Conservation (phyloP, 2,797 vertebrate species). For the Sciurus vulgaris region DNA sequence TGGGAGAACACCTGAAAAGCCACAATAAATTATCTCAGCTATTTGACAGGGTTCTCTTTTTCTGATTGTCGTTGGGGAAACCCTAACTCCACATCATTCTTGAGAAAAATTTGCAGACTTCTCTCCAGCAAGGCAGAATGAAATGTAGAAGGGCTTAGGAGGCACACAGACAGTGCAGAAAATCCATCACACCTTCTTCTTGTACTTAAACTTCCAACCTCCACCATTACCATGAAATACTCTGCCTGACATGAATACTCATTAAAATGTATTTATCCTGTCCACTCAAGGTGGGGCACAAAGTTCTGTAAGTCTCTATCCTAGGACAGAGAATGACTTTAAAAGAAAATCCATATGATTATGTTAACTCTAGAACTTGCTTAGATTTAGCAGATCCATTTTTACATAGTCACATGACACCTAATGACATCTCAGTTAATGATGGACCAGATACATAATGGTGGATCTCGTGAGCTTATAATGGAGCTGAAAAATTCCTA, state of each 20-base stretch:
- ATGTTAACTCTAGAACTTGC: not conserved
- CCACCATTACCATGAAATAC: accelerated
- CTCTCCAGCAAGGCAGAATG: not conserved
- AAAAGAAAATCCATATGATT: not conserved
- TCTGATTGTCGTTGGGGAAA: not conserved
- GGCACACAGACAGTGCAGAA: not conserved
- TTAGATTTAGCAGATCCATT: not conserved
- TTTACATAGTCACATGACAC: not conserved
- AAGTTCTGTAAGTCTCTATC: too few relatives aligned
- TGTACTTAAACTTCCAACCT: not conserved
- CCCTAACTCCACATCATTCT: not conserved
- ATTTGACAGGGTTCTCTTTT: not conserved
- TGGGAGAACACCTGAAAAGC: not conserved
- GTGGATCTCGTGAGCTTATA: not conserved
- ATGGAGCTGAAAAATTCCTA: not conserved
- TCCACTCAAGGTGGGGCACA: not conserved
- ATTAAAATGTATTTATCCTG: not conserved
- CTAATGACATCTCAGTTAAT: not conserved
- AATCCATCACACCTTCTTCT: not conserved
- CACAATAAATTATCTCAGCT: not conserved
- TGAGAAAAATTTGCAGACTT: not conserved
- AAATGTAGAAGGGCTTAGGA: not conserved
- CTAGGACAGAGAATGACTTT: not conserved
- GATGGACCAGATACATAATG: not conserved
- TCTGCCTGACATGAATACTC: too few relatives aligned